Percentiles rank a stretch among this genome's conserved stretches.
phyloP scores from a whole-genome alignment of 1,140 invertebrate species.

The Drosophila seguyi region DNA sequence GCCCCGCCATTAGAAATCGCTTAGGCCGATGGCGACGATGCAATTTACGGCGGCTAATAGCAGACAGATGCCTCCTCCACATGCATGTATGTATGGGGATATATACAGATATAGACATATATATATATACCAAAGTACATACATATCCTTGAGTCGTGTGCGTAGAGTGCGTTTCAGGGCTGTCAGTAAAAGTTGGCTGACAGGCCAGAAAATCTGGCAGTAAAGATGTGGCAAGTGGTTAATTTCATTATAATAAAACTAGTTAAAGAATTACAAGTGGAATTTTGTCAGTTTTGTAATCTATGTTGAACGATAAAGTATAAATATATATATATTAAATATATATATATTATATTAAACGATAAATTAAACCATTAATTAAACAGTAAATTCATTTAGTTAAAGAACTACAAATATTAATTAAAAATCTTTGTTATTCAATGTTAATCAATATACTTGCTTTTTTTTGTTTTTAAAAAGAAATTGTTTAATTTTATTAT shows the following conservation, averaged over 20 bases:
- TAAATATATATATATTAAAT: too few relatives aligned
- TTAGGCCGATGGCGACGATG: constrained; percentile 68
- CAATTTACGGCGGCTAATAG: constrained; percentile 62
- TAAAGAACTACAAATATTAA: too few relatives aligned
- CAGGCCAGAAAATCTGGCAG: background rate
- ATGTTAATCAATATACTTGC: background rate
- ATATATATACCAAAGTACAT: constrained; percentile 5
- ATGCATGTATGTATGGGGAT: background rate
- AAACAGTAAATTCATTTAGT: background rate
- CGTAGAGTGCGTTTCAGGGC: constrained; percentile 12
- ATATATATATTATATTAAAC: too few relatives aligned
- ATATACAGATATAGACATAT: background rate
- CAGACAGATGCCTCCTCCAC: constrained; percentile 33
- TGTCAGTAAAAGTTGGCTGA: constrained; percentile 3
- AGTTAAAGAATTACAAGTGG: background rate
- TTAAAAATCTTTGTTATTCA: too few relatives aligned
- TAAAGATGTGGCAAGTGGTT: background rate
- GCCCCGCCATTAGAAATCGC: constrained; percentile 77
- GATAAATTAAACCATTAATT: background rate
- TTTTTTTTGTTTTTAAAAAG: background rate
- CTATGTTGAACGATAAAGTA: background rate
- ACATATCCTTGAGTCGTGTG: constrained; percentile 3
- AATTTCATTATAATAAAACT: background rate
- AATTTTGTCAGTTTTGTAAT: background rate
- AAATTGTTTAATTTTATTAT: background rate